Conservation (phyloP, 2,888 invertebrate genomes). For the Erebia aethiops region DNA sequence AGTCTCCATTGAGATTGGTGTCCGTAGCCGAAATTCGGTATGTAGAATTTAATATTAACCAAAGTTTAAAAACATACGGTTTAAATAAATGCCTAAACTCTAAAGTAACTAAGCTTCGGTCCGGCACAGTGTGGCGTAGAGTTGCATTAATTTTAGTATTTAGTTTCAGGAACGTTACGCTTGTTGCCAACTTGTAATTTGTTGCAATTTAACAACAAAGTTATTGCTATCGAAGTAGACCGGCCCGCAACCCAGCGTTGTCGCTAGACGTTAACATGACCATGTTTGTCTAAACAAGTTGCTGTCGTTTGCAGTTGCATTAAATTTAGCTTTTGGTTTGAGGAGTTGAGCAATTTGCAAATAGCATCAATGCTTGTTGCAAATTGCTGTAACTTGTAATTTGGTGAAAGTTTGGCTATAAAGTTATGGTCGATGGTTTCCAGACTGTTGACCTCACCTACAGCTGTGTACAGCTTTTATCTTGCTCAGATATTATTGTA, state of each 20-base stretch:
- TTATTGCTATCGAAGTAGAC: conserved; percentile 11
- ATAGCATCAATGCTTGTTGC: not conserved
- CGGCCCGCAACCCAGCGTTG: conserved; percentile 1
- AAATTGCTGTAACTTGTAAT: not conserved
- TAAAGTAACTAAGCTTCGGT: conserved; percentile 27
- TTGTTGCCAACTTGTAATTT: conserved; percentile 23
- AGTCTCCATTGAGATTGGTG: too few species aligned
- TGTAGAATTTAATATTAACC: not conserved
- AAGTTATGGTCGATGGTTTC: not conserved
- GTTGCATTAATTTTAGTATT: conserved; percentile 20
- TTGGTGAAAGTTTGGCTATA: not conserved
- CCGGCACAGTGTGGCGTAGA: conserved; percentile 2
- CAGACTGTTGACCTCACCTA: not conserved
- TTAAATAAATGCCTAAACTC: not conserved
- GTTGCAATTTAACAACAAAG: conserved; percentile 13
- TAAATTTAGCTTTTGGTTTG: conserved; percentile 20
- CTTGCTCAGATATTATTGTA: too few species aligned
- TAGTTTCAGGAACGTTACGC: conserved; percentile 5
- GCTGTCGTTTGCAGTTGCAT: conserved; percentile 25
- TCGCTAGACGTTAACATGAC: conserved; percentile 19
- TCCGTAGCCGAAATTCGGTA: not conserved
- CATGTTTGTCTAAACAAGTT: conserved; percentile 18
- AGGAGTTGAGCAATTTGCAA: conserved; percentile 10
- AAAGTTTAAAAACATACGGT: not conserved
- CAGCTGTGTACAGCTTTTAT: too few species aligned